A percentile compares a stretch with the other conserved stretches of the same genome.
Evolutionary conservation across 2,113 vertebrate genomes (phyloP).

Genomic region (Tachycineta bicolor): DNA sequence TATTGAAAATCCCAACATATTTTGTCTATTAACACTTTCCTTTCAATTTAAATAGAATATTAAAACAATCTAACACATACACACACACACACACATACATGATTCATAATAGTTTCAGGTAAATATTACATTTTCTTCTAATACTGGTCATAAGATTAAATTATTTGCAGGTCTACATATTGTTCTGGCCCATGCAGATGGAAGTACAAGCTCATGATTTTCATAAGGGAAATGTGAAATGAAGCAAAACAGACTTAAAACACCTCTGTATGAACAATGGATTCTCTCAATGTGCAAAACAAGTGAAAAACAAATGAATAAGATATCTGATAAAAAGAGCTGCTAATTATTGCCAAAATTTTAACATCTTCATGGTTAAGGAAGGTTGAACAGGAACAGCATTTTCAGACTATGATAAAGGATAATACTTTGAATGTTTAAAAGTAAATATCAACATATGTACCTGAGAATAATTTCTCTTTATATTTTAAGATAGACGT

Average conservation of each 20-base stretch:
- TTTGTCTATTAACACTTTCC: neutral
- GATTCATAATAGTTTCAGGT: neutral
- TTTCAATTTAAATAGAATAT: neutral
- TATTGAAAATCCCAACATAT: neutral
- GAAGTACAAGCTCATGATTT: neutral
- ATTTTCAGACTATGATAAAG: neutral
- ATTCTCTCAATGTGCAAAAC: neutral
- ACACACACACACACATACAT: neutral
- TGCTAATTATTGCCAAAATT: neutral
- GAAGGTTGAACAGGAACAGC: neutral
- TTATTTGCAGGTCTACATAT: neutral
- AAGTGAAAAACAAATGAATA: neutral
- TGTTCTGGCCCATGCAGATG: neutral
- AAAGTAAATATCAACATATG: neutral
- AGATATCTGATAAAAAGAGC: neutral
- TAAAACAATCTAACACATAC: neutral
- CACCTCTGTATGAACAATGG: neutral
- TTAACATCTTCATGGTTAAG: neutral
- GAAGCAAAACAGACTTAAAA: neutral
- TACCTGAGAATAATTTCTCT: neutral
- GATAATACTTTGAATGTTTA: neutral
- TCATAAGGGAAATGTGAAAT: neutral
- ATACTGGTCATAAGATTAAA: neutral
- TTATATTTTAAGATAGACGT: neutral
- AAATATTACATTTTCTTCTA: neutral